phyloP scores from a whole-genome alignment of 2,113 vertebrate genomes.

The Piprites chloris region DNA sequence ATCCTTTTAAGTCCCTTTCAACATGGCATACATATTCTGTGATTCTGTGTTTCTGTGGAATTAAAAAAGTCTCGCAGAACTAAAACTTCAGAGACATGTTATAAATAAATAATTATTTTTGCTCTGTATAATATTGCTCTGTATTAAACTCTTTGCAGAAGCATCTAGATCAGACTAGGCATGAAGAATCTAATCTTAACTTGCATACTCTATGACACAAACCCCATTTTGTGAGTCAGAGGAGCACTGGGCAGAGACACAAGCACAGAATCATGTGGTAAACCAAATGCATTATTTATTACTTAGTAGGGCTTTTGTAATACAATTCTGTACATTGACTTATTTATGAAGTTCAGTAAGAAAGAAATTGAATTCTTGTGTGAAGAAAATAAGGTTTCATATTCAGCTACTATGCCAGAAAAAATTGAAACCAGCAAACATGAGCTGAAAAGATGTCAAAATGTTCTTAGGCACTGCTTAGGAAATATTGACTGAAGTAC shows the following conservation, averaged over 20 bases:
- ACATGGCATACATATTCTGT: not conserved
- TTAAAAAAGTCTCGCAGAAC: not conserved
- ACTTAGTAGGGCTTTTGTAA: constrained; percentile 28
- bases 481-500: not conserved
- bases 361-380: not conserved
- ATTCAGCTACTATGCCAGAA: not conserved
- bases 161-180: not conserved
- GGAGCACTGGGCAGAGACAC: not conserved
- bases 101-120: not conserved
- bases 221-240: not conserved
- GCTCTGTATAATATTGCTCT: not conserved
- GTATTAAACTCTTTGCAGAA: not conserved
- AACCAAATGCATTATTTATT: constrained; percentile 48
- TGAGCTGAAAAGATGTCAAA: not conserved
- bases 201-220: not conserved
- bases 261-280: constrained; percentile 1
- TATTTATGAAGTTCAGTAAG: constrained; percentile 41
- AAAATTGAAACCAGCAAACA: not conserved
- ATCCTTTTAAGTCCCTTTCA: not conserved
- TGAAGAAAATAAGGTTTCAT: not conserved
- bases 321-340: not conserved
- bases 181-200: not conserved
- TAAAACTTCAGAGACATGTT: not conserved
- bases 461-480: not conserved
- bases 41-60: not conserved